Percentiles rank a stretch among this genome's conserved stretches.
phyloP scores from a whole-genome alignment of 2,797 vertebrate species.

The Spizella passerina region DNA sequence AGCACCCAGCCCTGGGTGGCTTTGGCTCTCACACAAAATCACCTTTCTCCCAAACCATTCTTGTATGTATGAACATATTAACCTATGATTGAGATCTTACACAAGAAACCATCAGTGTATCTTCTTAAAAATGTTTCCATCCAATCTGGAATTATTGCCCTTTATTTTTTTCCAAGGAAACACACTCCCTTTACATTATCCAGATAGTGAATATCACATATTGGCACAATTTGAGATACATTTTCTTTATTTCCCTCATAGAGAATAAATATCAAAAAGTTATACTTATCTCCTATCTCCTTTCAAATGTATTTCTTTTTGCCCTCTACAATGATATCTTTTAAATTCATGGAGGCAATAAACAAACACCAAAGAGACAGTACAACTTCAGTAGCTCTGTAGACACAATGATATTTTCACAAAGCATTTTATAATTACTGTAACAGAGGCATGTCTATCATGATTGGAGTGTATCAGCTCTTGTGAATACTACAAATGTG shows the following conservation, averaged over 20 bases:
- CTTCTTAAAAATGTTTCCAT: neutral
- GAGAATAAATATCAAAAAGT: neutral
- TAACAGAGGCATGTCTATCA: slow-evolving; percentile 44
- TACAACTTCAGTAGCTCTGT: slow-evolving; percentile 34
- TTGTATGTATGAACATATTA: fast-evolving
- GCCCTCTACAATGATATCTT: neutral
- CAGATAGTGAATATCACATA: neutral
- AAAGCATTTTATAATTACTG: slow-evolving; percentile 46
- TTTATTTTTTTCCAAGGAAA: neutral
- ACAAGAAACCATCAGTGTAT: neutral
- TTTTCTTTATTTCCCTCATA: neutral
- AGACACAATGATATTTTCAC: slow-evolving; percentile 38
- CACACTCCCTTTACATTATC: neutral
- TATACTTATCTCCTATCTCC: neutral
- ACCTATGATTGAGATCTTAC: neutral
- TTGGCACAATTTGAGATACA: neutral
- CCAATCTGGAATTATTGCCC: neutral
- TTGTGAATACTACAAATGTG: slow-evolving; percentile 11
- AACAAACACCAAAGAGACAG: neutral
- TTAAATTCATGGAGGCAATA: neutral
- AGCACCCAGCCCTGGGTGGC: neutral
- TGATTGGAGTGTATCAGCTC: slow-evolving; percentile 6
- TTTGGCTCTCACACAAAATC: neutral
- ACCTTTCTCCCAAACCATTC: neutral
- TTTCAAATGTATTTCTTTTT: neutral